phyloP scores from a whole-genome alignment of 2,888 invertebrate species.

The Hedychridium roseum region DNA sequence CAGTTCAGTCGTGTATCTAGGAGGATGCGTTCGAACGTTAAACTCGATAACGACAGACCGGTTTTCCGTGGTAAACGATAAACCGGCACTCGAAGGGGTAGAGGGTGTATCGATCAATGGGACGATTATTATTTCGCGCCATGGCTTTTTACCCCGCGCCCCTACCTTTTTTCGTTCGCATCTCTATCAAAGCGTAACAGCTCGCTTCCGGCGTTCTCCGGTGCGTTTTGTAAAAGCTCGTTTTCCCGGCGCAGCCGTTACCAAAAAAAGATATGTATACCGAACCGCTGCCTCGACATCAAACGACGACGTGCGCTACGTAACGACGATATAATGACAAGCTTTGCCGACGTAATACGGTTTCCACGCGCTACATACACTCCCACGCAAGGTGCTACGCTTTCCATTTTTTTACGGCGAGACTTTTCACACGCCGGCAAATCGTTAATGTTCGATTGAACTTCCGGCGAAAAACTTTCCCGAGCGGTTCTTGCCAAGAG shows the following conservation, averaged over 20 bases:
- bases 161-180: constrained; percentile 42
- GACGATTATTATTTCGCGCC: too few species aligned
- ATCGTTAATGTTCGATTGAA: too few species aligned
- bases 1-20: too few species aligned
- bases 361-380: constrained; percentile 31
- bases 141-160: constrained; percentile 5
- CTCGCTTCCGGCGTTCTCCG: constrained; percentile 40
- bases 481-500: not conserved
- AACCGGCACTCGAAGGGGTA: too few species aligned
- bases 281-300: constrained; percentile 19
- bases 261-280: constrained; percentile 34
- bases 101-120: too few species aligned
- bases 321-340: constrained; percentile 46
- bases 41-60: too few species aligned
- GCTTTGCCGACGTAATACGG: constrained; percentile 28
- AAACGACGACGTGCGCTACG: constrained; percentile 20
- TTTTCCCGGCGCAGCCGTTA: constrained; percentile 27
- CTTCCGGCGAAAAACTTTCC: not conserved
- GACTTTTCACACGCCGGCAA: too few species aligned
- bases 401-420: too few species aligned
- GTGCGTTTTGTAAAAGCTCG: constrained; percentile 3
- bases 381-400: not conserved
- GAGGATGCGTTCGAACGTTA: too few species aligned
- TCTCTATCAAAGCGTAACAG: constrained; percentile 57
- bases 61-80: too few species aligned